Evolutionary conservation across 1,140 invertebrate species (phyloP).

Genomic region (Heliconius hewitsoni): DNA sequence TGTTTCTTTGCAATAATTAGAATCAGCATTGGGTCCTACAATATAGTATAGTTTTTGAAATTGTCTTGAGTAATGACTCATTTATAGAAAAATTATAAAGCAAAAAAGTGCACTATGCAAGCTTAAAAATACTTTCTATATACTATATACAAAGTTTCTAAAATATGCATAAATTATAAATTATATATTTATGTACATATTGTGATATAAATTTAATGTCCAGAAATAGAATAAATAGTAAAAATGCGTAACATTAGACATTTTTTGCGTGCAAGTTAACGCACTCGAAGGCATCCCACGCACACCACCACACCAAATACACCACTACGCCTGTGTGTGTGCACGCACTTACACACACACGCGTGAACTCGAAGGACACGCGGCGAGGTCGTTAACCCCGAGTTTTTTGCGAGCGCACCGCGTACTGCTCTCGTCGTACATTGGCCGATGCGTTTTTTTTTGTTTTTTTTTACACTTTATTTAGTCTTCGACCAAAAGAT

Average conservation of each 20-base stretch:
- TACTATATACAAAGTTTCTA: neutral
- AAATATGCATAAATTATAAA: neutral
- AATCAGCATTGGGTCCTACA: no score
- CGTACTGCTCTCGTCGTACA: slow-evolving; percentile 64
- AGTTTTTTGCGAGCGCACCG: slow-evolving; percentile 75
- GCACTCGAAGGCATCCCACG: slow-evolving; percentile 64
- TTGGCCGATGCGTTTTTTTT: slow-evolving; percentile 68
- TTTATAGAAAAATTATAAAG: neutral
- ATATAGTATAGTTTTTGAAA: no score
- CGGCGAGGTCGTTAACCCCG: slow-evolving; percentile 69
- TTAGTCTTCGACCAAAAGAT: slow-evolving; percentile 58
- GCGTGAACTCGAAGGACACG: slow-evolving; percentile 71
- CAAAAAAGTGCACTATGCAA: neutral
- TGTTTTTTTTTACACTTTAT: slow-evolving; percentile 52
- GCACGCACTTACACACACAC: slow-evolving; percentile 61
- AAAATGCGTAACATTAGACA: slow-evolving; percentile 55
- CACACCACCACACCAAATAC: slow-evolving; percentile 48
- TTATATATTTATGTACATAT: neutral
- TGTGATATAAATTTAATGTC: neutral
- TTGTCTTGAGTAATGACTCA: no score
- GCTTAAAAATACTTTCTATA: slow-evolving; percentile 1
- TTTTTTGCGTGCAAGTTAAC: slow-evolving; percentile 69
- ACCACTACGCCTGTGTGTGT: slow-evolving; percentile 44
- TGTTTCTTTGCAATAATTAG: no score
- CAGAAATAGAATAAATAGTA: slow-evolving; percentile 53